Evolutionary conservation across 2,113 vertebrate genomes (phyloP).

Genomic region (Clupea harengus): DNA sequence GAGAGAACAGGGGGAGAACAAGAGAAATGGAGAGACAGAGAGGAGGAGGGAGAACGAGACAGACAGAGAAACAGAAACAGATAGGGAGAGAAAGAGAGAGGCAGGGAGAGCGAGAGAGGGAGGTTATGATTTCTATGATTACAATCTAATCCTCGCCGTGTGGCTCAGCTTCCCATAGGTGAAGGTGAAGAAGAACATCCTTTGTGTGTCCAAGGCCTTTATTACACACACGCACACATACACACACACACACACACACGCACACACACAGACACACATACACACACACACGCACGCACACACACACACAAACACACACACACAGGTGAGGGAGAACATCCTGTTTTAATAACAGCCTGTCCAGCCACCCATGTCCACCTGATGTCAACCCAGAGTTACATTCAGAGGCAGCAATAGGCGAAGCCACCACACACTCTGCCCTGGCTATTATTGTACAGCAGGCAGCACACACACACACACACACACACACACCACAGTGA

Average conservation of each 20-base stretch:
- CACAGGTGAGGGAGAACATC: not conserved
- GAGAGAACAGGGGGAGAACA: not conserved
- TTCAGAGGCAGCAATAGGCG: not conserved
- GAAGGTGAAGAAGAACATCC: not conserved
- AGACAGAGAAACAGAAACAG: not conserved
- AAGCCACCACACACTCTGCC: not conserved
- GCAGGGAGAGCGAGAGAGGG: not conserved
- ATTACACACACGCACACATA: conserved; percentile 5
- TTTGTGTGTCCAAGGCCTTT: not conserved
- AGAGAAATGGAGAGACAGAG: not conserved
- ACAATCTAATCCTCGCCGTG: not conserved
- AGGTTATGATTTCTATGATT: not conserved
- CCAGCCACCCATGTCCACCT: not conserved
- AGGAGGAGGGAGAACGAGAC: not conserved
- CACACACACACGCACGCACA: conserved; percentile 1
- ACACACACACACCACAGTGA: not conserved
- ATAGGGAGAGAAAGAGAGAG: not conserved
- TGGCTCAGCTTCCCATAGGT: not conserved
- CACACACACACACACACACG: conserved; percentile 5
- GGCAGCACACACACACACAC: not conserved
- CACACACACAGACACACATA: not conserved
- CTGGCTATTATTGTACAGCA: not conserved
- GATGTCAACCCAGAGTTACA: not conserved
- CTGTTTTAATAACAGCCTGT: not conserved
- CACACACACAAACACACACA: not conserved